Conservation (phyloP, 2,888 invertebrate genomes). For the Ferdinandea cuprea region DNA sequence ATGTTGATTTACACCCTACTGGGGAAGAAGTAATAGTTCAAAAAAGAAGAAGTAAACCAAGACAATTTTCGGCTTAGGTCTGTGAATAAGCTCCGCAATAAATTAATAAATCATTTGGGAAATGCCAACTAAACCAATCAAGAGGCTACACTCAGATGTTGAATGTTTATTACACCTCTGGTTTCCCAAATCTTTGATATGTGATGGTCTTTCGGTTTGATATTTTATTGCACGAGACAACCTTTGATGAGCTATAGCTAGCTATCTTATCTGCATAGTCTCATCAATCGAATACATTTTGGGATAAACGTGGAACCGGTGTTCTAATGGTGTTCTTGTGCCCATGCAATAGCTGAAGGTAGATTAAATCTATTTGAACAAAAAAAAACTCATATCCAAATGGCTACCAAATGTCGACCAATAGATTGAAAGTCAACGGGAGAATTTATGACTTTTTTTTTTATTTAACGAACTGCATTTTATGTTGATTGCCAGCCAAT, state of each 20-base stretch:
- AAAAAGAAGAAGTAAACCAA: too few relatives aligned
- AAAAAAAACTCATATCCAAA: slow-evolving; percentile 7
- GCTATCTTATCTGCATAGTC: slow-evolving; percentile 59
- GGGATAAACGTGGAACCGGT: slow-evolving; percentile 15
- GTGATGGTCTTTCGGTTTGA: slow-evolving; percentile 8
- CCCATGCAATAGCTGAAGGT: slow-evolving; percentile 28
- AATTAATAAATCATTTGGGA: slow-evolving; percentile 64
- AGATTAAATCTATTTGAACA: slow-evolving; percentile 15
- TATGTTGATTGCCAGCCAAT: slow-evolving; percentile 19
- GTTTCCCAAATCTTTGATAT: slow-evolving; percentile 17
- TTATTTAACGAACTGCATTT: slow-evolving; percentile 17
- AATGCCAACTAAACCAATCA: slow-evolving; percentile 58
- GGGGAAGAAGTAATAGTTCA: slow-evolving; percentile 3
- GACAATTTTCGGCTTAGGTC: not conserved
- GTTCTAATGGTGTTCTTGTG: not conserved
- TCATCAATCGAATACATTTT: slow-evolving; percentile 42
- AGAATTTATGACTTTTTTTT: not conserved
- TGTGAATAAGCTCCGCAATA: slow-evolving; percentile 35
- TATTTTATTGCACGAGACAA: slow-evolving; percentile 46
- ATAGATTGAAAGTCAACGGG: slow-evolving; percentile 23
- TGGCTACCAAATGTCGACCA: slow-evolving; percentile 26
- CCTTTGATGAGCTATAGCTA: slow-evolving; percentile 44
- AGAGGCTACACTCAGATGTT: slow-evolving; percentile 42
- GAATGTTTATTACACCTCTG: slow-evolving; percentile 50
- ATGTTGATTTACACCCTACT: slow-evolving; percentile 15